These are phyloP conservation scores for Acrocephalus scirpaceus DNA, from an alignment of 2,797 vertebrate species.

Conservation along the genomic window DNA sequence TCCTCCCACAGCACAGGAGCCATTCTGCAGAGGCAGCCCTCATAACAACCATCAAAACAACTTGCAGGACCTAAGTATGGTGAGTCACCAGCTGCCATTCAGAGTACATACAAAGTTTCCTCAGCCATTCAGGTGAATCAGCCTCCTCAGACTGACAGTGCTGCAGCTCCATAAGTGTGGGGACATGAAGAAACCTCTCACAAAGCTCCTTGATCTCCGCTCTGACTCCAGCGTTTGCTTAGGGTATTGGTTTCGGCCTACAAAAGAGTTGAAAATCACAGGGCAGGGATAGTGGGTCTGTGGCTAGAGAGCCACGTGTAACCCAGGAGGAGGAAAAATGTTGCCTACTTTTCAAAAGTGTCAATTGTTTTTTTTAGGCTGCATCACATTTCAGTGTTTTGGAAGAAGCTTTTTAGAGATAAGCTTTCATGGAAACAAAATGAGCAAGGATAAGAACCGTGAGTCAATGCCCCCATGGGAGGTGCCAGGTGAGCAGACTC, in stretches of 20 bases:
- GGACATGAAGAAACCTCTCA: fast-evolving
- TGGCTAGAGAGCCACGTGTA: not conserved
- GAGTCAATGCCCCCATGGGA: not conserved
- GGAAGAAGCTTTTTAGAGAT: not conserved
- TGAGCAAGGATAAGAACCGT: not conserved
- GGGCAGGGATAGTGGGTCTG: not conserved
- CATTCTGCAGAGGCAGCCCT: not conserved
- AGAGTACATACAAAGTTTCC: not conserved
- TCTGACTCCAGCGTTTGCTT: not conserved
- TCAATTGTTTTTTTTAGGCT: not conserved
- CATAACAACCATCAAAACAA: not conserved
- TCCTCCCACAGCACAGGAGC: not conserved
- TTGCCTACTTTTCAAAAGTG: not conserved
- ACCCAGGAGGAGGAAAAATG: not conserved
- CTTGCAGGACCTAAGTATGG: not conserved
- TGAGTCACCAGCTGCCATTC: not conserved
- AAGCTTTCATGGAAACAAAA: not conserved
- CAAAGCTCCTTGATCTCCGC: not conserved
- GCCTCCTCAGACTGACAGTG: not conserved
- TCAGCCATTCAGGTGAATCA: not conserved
- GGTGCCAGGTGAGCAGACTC: not conserved
- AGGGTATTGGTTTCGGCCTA: not conserved
- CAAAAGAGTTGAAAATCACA: not conserved
- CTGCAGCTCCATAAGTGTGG: not conserved
- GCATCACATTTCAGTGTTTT: not conserved